Percentiles rank a stretch among this genome's conserved stretches.
Conservation (phyloP, 1,140 invertebrate genomes). For the Drosophila trapezifrons region DNA sequence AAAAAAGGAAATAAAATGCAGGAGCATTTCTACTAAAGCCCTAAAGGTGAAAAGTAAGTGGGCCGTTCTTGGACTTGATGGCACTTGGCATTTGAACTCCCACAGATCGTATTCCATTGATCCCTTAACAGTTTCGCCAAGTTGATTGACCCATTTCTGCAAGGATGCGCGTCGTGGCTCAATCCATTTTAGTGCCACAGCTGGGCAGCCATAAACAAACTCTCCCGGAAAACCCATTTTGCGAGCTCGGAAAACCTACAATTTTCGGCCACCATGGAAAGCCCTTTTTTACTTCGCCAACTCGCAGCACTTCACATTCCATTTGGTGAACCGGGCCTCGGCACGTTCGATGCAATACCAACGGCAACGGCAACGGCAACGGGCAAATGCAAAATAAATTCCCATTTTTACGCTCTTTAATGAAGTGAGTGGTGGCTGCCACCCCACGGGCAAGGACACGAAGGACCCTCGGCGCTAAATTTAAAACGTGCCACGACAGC, state of each 20-base stretch:
- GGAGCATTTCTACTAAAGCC: neutral
- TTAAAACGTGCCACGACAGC: slow-evolving; percentile 70
- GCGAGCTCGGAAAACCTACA: neutral
- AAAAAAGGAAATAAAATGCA: neutral
- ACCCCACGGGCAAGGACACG: slow-evolving; percentile 14
- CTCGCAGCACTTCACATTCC: slow-evolving; percentile 30
- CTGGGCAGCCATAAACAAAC: slow-evolving; percentile 33
- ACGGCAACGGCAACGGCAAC: neutral
- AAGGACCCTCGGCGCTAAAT: slow-evolving; percentile 56
- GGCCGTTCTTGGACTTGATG: neutral
- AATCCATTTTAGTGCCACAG: slow-evolving; percentile 49
- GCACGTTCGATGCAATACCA: slow-evolving; percentile 38
- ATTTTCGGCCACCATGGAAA: neutral
- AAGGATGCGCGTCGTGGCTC: slow-evolving; percentile 17
- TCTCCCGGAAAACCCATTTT: slow-evolving; percentile 23
- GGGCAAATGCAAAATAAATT: slow-evolving; percentile 74
- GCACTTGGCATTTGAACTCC: slow-evolving; percentile 15
- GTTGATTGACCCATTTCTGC: slow-evolving; percentile 45
- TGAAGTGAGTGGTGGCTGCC: slow-evolving; percentile 50
- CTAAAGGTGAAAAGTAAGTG: slow-evolving; percentile 2
- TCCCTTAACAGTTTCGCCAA: slow-evolving; percentile 42
- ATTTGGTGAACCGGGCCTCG: slow-evolving; percentile 28
- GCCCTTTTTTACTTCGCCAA: slow-evolving; percentile 5
- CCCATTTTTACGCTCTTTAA: slow-evolving; percentile 74
- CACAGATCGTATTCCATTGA: slow-evolving; percentile 39